phyloP scores from a whole-genome alignment of 2,888 invertebrate species.

The Gibbula magus region DNA sequence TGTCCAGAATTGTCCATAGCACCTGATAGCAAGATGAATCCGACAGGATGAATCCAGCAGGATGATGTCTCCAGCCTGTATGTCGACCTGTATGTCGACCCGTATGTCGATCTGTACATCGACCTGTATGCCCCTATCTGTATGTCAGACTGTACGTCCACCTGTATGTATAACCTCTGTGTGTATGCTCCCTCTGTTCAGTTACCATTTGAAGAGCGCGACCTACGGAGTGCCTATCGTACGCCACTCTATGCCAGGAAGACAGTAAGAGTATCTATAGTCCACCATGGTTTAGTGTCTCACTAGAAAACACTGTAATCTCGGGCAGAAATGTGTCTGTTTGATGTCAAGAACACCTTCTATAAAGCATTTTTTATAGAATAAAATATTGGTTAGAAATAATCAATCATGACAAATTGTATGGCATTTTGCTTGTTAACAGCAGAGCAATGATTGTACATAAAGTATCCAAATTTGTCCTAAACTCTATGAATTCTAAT shows the following conservation, averaged over 20 bases:
- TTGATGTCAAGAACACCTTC: not conserved
- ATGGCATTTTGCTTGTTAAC: no score
- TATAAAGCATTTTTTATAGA: no score
- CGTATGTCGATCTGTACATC: not conserved
- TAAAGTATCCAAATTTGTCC: no score
- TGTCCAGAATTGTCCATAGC: no score
- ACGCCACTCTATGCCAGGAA: constrained; percentile 71
- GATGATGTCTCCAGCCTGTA: not conserved
- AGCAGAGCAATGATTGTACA: no score
- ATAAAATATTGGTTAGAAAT: no score
- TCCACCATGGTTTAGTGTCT: no score
- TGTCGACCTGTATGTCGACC: not conserved
- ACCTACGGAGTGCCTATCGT: constrained; percentile 63
- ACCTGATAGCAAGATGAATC: no score
- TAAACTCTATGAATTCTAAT: no score
- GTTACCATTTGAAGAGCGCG: constrained; percentile 72
- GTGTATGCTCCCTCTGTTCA: constrained; percentile 39
- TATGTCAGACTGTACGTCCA: not conserved
- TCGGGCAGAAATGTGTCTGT: not conserved
- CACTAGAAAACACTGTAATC: no score
- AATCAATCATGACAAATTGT: no score
- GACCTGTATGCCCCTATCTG: not conserved
- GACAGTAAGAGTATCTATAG: constrained; percentile 52
- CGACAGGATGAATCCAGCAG: not conserved
- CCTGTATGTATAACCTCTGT: not conserved